These are phyloP conservation scores for Myrmophylax atrothorax DNA, from an alignment of 2,113 vertebrate species.

Conservation along the genomic window DNA sequence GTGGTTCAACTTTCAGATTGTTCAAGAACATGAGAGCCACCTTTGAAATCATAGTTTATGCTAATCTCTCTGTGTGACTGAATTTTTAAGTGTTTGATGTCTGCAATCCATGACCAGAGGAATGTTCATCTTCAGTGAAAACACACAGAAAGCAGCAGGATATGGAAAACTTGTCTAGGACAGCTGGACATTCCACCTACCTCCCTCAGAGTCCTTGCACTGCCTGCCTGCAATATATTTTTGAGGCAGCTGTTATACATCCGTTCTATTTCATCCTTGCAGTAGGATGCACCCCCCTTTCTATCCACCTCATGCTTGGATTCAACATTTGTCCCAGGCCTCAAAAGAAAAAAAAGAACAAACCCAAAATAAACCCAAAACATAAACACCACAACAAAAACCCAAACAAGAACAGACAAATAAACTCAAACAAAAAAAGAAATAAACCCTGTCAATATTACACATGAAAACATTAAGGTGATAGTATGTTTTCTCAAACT, in stretches of 20 bases:
- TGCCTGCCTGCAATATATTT: not conserved
- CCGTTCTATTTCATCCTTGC: not conserved
- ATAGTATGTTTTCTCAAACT: not conserved
- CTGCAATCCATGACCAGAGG: not conserved
- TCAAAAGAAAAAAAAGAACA: not conserved
- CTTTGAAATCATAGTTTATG: not conserved
- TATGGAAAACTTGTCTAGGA: not conserved
- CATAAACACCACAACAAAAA: fast-evolving
- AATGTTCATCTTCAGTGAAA: not conserved
- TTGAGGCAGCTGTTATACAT: not conserved
- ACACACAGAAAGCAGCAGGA: not conserved
- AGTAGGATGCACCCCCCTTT: not conserved
- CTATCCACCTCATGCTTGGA: not conserved
- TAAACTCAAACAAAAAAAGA: fast-evolving
- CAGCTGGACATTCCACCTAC: not conserved
- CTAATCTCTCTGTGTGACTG: not conserved
- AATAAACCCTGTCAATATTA: not conserved
- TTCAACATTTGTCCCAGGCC: not conserved
- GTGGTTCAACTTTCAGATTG: not conserved
- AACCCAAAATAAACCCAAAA: fast-evolving
- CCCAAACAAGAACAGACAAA: fast-evolving
- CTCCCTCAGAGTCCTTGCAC: not conserved
- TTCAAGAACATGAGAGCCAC: not conserved
- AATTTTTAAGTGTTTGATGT: not conserved
- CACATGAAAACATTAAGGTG: not conserved